Conservation (phyloP, 2,113 vertebrate species). For the Ctenomys sociabilis region DNA sequence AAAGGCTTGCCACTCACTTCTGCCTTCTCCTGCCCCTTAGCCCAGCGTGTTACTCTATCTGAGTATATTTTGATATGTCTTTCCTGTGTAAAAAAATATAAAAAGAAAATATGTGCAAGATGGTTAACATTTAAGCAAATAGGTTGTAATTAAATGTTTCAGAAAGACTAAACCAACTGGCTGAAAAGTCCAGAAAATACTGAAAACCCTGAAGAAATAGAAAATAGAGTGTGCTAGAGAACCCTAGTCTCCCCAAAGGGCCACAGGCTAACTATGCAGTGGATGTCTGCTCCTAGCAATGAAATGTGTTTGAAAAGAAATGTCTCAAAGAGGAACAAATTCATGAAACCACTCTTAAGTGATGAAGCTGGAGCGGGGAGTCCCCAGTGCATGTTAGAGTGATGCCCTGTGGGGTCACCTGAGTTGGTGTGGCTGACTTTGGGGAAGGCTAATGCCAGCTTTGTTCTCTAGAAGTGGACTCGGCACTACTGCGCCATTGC, state of each 20-base stretch:
- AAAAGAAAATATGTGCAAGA: background rate
- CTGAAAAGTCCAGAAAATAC: background rate
- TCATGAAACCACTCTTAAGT: background rate
- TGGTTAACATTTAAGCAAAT: conserved; percentile 5
- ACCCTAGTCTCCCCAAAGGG: background rate
- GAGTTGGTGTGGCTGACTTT: background rate
- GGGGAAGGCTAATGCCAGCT: conserved; percentile 46
- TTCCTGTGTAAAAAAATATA: background rate
- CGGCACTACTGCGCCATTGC: conserved; percentile 96
- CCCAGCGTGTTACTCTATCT: background rate
- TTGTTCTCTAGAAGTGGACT: conserved; percentile 91
- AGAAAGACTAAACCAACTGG: background rate
- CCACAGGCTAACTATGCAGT: background rate
- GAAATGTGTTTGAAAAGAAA: background rate
- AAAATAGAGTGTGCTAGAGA: background rate
- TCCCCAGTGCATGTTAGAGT: background rate
- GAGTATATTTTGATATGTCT: background rate
- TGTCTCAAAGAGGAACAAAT: background rate
- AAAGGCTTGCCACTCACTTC: background rate
- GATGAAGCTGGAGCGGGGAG: background rate
- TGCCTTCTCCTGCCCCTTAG: background rate
- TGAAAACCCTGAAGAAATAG: background rate
- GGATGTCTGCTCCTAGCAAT: background rate
- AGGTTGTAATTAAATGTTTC: background rate
- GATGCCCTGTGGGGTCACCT: background rate